These are phyloP conservation scores for Drosophila prostipennis DNA, from an alignment of 2,888 invertebrate species.

Conservation along the genomic window DNA sequence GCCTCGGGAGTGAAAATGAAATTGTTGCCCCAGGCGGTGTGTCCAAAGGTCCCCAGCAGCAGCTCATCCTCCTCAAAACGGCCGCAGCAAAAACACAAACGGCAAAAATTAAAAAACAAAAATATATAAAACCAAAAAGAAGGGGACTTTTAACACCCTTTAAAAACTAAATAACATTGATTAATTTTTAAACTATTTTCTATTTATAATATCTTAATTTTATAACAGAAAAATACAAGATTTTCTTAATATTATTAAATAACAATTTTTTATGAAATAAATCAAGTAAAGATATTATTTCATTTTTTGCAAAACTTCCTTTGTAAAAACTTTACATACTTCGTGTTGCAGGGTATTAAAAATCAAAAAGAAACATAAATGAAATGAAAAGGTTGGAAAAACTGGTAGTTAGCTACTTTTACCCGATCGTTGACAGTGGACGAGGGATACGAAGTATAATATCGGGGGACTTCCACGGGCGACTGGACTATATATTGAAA, in stretches of 20 bases:
- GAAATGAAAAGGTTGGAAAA: conserved; percentile 29
- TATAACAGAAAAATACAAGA: too few relatives aligned
- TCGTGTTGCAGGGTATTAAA: background rate
- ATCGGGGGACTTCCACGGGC: conserved; percentile 10
- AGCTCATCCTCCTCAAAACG: conserved; percentile 9
- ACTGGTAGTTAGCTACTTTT: conserved; percentile 54
- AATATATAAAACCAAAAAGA: background rate
- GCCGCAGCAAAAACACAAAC: conserved; percentile 7
- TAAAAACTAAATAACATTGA: background rate
- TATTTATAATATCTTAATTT: too few relatives aligned
- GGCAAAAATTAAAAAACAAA: conserved; percentile 2
- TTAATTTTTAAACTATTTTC: too few relatives aligned
- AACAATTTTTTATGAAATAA: too few relatives aligned
- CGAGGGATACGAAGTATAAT: conserved; percentile 1
- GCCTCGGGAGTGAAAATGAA: conserved; percentile 79
- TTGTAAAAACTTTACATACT: background rate
- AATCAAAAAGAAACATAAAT: conserved; percentile 18
- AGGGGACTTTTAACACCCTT: background rate
- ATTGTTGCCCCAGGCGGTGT: conserved; percentile 55
- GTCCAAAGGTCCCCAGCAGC: conserved; percentile 9
- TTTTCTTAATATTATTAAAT: too few relatives aligned
- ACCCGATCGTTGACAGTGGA: conserved; percentile 31
- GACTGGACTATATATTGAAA: conserved; percentile 56
- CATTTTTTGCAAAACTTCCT: background rate
- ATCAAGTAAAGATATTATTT: background rate